Evolutionary conservation across 2,113 vertebrate genomes (phyloP), one percentile per base, ranked within the genome.

Genomic region (Tachysurus vachellii): DNA sequence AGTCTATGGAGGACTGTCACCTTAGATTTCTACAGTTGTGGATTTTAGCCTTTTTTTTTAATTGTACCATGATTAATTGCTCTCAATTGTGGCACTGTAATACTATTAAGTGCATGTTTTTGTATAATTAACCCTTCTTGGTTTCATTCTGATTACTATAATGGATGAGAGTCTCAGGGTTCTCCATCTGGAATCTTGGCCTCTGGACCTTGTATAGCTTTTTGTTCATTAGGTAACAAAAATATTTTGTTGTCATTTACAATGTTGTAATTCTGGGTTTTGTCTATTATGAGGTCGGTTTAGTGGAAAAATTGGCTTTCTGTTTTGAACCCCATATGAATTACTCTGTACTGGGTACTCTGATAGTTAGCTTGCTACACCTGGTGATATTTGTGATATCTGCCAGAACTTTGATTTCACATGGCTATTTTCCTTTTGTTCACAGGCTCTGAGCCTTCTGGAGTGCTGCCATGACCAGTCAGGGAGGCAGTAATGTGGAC

Each of bases 401-500:
- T 42, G 50, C 21, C 47, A 86, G 13, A 8, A 47, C 44, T 9
- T 62, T 28, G 70, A 2, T 44, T 21, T 21, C 85, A 31, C 73
- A 50, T 90, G 50, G 42, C 59, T 89, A 23, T 87, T 80, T 61
- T 86, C 14, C 80, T 0, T 91, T 91, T 85, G 88, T 66, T 90
- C 84, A 61, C 90, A 99, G 98, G 95, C 91, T 92, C 92, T 96
- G 95, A 96, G 91, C 88, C 95, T 91, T 94, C 93, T 93, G 91
- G 94, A 93, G 94, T 95, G 94, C 94, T 95, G 97, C 95, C 95
- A 99, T 99, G 98, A 98, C 97, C 96, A 97, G 95, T 95, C 95
- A 95, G 96, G 96, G 94, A 93, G 95, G 95, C 94, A 95, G 96
- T 95, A 97, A 97, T 96, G 96, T 95, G 90, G 96, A 96, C 92